A percentile compares a stretch with the other conserved stretches of the same genome.
These are phyloP conservation scores for Nesospiza acunhae DNA, from an alignment of 2,113 vertebrate species.

Conservation along the genomic window DNA sequence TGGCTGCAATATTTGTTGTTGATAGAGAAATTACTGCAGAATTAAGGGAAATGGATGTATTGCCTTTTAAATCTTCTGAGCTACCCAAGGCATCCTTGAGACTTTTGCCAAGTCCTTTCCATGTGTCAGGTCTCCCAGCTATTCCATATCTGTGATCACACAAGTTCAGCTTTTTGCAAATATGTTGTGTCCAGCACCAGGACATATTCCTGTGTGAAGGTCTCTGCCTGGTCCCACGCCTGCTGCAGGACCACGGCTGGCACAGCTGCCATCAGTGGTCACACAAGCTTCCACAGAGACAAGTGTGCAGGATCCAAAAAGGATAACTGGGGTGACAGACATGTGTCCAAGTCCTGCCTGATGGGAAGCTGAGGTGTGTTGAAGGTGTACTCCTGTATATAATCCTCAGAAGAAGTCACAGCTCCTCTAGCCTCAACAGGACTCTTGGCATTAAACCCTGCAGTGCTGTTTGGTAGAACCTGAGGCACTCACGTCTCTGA, in stretches of 20 bases:
- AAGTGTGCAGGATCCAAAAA: background rate
- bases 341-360: background rate
- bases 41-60: background rate
- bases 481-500: background rate
- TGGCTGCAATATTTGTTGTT: background rate
- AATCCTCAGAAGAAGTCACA: background rate
- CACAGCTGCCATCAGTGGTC: background rate
- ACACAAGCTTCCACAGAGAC: background rate
- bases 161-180: background rate
- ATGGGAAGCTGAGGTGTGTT: fast-evolving
- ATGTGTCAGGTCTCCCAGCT: background rate
- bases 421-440: background rate
- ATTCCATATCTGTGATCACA: background rate
- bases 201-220: background rate
- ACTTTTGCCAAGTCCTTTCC: background rate
- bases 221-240: background rate
- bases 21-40: background rate
- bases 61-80: background rate
- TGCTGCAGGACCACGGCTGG: fast-evolving
- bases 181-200: background rate
- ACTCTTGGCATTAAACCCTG: background rate
- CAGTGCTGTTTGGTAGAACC: background rate
- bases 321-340: background rate
- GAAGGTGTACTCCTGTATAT: background rate
- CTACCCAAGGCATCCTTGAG: background rate